A percentile compares a stretch with the other conserved stretches of the same genome.
These are phyloP conservation scores for Paramormyrops kingsleyae DNA, from an alignment of 2,113 vertebrate genomes.

Conservation along the genomic window DNA sequence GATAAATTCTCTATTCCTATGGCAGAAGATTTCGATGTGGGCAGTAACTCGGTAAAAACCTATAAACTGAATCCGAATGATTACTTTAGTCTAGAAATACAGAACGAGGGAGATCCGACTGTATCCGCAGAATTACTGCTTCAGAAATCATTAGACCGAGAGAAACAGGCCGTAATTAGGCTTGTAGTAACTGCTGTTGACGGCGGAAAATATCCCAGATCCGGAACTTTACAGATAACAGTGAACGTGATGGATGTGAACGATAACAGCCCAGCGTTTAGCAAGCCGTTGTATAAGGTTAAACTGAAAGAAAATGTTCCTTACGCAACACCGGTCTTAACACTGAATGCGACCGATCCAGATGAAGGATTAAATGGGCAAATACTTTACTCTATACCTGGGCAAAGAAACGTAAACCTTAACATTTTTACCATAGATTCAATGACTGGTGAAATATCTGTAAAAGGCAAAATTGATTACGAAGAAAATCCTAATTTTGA, in stretches of 20 bases:
- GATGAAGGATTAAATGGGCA: background rate
- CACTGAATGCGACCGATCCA: background rate
- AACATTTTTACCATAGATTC: slow-evolving; percentile 45
- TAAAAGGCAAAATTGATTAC: slow-evolving; percentile 57
- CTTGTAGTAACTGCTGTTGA: no score
- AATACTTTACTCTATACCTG: background rate
- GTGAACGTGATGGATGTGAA: no score
- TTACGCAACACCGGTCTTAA: no score
- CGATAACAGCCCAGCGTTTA: no score
- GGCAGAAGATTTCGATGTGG: slow-evolving; percentile 10
- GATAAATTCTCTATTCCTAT: background rate
- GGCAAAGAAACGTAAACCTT: background rate
- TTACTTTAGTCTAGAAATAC: slow-evolving; percentile 29
- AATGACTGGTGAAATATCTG: slow-evolving; percentile 36
- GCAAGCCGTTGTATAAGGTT: no score
- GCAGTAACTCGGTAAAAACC: slow-evolving; percentile 25
- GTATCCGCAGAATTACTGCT: slow-evolving; percentile 7
- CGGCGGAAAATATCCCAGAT: no score
- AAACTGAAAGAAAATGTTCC: no score
- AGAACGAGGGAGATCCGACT: background rate
- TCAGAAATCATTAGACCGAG: background rate
- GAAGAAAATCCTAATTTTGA: slow-evolving; percentile 52
- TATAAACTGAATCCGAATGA: slow-evolving; percentile 33
- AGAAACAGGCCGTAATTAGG: background rate
- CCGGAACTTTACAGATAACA: no score